Evolutionary conservation across 2,888 invertebrate species (phyloP), one percentile per base, ranked within the genome.

Genomic region (Lochmaea capreae): DNA sequence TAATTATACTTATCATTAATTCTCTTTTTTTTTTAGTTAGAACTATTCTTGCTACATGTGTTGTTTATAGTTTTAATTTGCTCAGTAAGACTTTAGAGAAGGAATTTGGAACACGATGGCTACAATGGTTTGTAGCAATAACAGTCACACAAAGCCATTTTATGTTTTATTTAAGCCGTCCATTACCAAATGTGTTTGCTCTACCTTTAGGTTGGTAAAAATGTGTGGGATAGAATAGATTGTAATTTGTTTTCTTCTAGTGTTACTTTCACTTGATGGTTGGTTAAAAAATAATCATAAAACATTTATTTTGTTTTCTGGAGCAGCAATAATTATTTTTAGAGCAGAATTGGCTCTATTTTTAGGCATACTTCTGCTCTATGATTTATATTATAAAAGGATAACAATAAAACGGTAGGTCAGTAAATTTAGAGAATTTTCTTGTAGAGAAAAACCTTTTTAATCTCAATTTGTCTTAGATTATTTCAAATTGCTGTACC

Each of bases 91-190:
- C 94, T 8, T 89, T 99, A 46, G 89, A 92, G 81, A 92, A 92
- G 78, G 90, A 92, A 73, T 97, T 95, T 88, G 97, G 98, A 14
- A 86, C 88, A 72, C 90, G 92, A 79, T 94, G 95, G 84, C 90
- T 93, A 9, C 90, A 92, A 85, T 97, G 97, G 96, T 94, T 94
- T 83, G 90, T 94, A 26, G 87, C 93, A 6, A 92, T 99, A 72
- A 97, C 96, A 2, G 91, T 94, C 22, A 93, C 97, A 1, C 99
- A 99, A 87, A 99, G 98, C 87, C 99, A 99, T 88, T 97, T 99
- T 85, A 93, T 98, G 91, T 99, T 97, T 87, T 99, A 99, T 86
- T 91, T 96, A 88, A 96, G 96, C 82, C 91, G 99, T 75, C 94
- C 98, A 12, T 89, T 99, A 82, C 99, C 99, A 71, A 99, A 99